Base-by-base conservation (phyloP, 1,140 invertebrate species). In the Penaeus vannamei region DNA sequence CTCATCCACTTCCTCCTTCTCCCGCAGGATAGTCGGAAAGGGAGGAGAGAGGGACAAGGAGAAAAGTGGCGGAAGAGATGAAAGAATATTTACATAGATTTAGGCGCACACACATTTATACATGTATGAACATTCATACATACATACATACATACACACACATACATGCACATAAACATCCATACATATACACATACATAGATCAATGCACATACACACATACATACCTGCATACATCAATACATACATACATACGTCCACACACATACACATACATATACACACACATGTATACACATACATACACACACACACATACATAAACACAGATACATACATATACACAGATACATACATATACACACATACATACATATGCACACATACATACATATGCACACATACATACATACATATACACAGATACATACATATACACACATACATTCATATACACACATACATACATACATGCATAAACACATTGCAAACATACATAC, bases 251-350 rank as follows among this genome's bases (percentile, higher is more conserved):
- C 8, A 72, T 72, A 72, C n/a, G n/a, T n/a, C 22, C 2, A 72
- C n/a, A 72, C n/a, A 72, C n/a, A n/a, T 72, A 72, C 4, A 23
- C n/a, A 72, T 72, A 23, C n/a, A 72, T n/a, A 72, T 72, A 72
- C 2, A 72, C 2, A 72, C 2, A n/a, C 17, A 72, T 23, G 32
- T 8, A 23, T 3, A 69, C 4, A 72, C 10, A 72, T 72, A 72
- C n/a, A 72, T 72, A 72, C n/a, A 72, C n/a, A 72, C n/a, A 72
- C n/a, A 72, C n/a, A 72, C n/a, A 72, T 72, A 72, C n/a, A 72
- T n/a, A n/a, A n/a, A n/a, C n/a, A n/a, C n/a, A n/a, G n/a, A n/a
- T n/a, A n/a, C n/a, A n/a, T n/a, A n/a, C n/a, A 72, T 72, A 72
- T n/a, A 72, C n/a, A 72, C n/a, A 72, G 17, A 72, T 29, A 72